phyloP scores from a whole-genome alignment of 1,140 invertebrate species.

The Platyura marginata region DNA sequence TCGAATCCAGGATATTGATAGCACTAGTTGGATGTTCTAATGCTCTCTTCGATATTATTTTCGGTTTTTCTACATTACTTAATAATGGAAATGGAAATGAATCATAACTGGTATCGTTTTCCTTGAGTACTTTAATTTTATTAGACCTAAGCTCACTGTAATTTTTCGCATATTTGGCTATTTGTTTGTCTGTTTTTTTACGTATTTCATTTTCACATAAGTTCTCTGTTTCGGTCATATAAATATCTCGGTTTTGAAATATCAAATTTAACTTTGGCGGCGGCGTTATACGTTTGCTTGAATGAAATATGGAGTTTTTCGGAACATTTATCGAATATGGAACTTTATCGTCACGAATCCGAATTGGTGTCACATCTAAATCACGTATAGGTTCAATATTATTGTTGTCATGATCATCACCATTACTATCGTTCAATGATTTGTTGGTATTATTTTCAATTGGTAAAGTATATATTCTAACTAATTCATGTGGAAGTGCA shows the following conservation, averaged over 20 bases:
- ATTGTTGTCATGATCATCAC: no score
- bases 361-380: no score
- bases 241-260: background rate
- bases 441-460: no score
- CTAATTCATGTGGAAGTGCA: no score
- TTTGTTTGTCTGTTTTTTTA: background rate
- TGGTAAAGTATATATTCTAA: no score
- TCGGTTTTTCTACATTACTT: background rate
- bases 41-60: background rate
- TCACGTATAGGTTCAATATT: no score
- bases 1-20: background rate
- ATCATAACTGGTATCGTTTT: background rate
- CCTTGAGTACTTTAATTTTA: background rate
- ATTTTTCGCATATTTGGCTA: background rate
- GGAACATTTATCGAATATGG: background rate
- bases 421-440: no score
- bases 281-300: background rate
- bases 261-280: background rate
- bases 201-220: background rate
- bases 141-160: background rate
- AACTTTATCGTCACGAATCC: no score
- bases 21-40: background rate
- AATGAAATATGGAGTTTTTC: background rate
- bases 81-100: background rate
- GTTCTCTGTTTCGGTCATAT: background rate